These are phyloP conservation scores for Tenodera sinensis DNA, from an alignment of 2,888 invertebrate genomes.

Conservation along the genomic window DNA sequence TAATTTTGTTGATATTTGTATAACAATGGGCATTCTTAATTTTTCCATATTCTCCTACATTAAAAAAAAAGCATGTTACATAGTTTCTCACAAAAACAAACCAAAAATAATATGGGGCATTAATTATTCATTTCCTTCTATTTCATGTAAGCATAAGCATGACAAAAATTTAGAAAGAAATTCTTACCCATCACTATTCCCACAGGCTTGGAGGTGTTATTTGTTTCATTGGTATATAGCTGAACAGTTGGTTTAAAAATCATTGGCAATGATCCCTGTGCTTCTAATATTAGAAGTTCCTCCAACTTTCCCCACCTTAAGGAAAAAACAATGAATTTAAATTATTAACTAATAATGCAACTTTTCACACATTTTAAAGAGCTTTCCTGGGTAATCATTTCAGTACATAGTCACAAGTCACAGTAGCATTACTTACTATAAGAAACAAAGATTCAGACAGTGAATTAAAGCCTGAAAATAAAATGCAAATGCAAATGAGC, in stretches of 20 bases:
- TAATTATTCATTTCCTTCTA: not conserved
- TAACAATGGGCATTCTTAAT: too few species aligned
- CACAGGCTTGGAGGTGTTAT: constrained; percentile 61
- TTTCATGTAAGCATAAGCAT: not conserved
- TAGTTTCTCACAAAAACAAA: not conserved
- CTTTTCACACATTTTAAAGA: too few species aligned
- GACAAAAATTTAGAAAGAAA: not conserved
- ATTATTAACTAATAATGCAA: too few species aligned
- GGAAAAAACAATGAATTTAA: not conserved
- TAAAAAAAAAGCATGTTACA: too few species aligned
- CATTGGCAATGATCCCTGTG: constrained; percentile 64
- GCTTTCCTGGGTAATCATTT: too few species aligned
- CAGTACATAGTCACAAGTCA: too few species aligned
- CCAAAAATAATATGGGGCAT: not conserved
- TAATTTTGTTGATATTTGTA: too few species aligned
- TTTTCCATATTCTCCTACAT: too few species aligned
- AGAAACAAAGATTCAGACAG: too few species aligned
- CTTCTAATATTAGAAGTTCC: constrained; percentile 69
- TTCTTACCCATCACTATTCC: constrained; percentile 65
- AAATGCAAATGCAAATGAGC: too few species aligned
- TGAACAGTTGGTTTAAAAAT: constrained; percentile 76
- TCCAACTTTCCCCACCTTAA: constrained; percentile 69
- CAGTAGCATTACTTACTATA: too few species aligned
- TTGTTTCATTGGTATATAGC: constrained; percentile 62
- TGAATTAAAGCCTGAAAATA: too few species aligned